These are phyloP conservation scores for Cyprinus carpio DNA, from an alignment of 2,113 vertebrate species.

Conservation along the genomic window DNA sequence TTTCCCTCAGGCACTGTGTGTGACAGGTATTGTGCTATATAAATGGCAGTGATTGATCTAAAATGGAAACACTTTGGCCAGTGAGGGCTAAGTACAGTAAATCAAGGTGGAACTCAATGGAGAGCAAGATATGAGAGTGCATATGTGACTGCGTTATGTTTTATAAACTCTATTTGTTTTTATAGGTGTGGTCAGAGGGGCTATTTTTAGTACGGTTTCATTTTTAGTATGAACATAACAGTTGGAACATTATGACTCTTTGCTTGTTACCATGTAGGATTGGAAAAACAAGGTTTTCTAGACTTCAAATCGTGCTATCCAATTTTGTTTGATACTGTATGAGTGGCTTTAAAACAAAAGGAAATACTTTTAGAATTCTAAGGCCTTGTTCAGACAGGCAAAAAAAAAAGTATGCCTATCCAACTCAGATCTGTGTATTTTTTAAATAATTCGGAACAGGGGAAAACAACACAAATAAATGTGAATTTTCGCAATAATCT, in stretches of 20 bases:
- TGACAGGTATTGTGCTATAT: conserved; percentile 53
- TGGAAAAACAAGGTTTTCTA: neutral
- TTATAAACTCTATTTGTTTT: neutral
- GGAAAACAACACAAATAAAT: neutral
- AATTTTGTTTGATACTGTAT: neutral
- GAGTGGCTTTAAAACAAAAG: neutral
- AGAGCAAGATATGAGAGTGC: neutral
- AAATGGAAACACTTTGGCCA: neutral
- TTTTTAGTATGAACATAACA: neutral
- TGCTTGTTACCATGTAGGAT: neutral
- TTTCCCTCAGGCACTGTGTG: conserved; percentile 38
- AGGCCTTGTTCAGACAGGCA: neutral
- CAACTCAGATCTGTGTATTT: neutral
- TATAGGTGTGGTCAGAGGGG: neutral
- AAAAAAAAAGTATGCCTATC: too few species aligned
- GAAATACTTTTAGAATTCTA: neutral
- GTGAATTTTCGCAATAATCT: neutral
- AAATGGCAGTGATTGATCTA: conserved; percentile 24
- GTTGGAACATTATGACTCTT: neutral
- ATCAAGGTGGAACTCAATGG: neutral
- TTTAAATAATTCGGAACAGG: neutral
- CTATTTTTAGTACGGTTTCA: neutral
- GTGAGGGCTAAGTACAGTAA: neutral
- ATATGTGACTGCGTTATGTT: neutral
- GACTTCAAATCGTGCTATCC: neutral